Base-by-base conservation (phyloP, 2,888 invertebrate species). In the Calephelis perditalis region DNA sequence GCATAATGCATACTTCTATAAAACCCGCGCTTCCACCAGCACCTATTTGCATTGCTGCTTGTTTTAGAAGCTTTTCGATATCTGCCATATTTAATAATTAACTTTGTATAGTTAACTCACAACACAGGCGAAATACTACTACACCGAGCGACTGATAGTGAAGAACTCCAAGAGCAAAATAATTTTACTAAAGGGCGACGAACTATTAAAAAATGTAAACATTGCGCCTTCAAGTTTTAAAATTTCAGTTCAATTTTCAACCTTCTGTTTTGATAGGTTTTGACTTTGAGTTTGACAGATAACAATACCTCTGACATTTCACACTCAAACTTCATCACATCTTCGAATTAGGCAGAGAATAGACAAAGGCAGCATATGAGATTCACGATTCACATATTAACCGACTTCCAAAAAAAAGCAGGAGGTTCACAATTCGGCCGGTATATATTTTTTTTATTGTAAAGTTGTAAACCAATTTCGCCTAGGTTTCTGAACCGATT, bases 1-100 rank as follows among this genome's bases (percentile, higher is more conserved):
- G 98, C 98, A 98, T 98, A 59, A 98, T 94, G 79, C 96, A 97
- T 65, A 98, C 97, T 92, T 98, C 98, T 57, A 98, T 93, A 83
- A 98, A 97, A 80, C 96, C 97, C 72, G 98, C 98, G 68, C 96
- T 96, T 61, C 98, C 98, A 65, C 98, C 98, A 65, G 98, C 95
- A 57, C 94, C 94, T 72, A 96, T 93, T 88, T 97, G 96, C 86
- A 96, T 94, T 0, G 92, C 93, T 60, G 94, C 96, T 81, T 96
- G 93, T 77, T 94, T 94, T 49, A 93, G 72, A 62, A 92, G 64
- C 65, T 79, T 83, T 67, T 90, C 85, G 56, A 86, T 65, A 56
- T 90, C 89, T 67, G 81, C 68, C 88, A 89, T 89, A 70, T 71
- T 82, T 58, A 35, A n/a, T 57, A 45, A 35, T 57, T 44, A n/a